Evolutionary conservation across 2,797 vertebrate species (phyloP), one percentile per base, ranked within the genome.

Genomic region (Poecile montanus): DNA sequence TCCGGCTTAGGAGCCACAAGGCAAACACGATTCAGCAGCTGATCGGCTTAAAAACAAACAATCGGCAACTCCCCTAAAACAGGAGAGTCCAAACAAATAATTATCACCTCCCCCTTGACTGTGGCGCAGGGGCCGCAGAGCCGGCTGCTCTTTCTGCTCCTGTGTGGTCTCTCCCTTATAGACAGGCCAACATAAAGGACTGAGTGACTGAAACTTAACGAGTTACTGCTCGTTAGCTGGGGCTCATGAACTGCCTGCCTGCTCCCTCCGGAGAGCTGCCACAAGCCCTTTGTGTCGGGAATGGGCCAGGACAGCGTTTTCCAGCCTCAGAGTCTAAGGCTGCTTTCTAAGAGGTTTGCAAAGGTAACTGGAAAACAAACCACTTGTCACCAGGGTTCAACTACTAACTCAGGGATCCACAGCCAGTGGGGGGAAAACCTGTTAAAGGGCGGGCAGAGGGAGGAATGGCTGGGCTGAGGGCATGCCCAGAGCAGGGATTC

Each of bases 151-250:
- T 38, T 83, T 78, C 89, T 95, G 94, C 91, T 97, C 8, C 91
- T 95, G 94, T 97, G 96, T 95, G 95, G 95, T 95, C 94, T 95
- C 94, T 92, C 40, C 63, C 89, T 92, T 93, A 93, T 23, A 94
- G 94, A 89, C 89, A 94, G 87, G 20, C 15, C 4, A 66, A 89
- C 87, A 92, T 78, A 95, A 96, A 94, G 94, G 88, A 66, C 85
- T 73, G 91, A 96, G 88, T 86, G 93, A 78, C 91, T 94, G 96
- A 90, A 96, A 96, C 70, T 91, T 95, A 96, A 96, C 56, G 93
- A 96, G 96, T 96, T 91, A 20, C 83, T 94, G 95, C 96, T 96
- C 95, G 51, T 96, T 96, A 96, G 94, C 83, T 16, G 80, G 20
- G 60, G 79, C 1, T 1, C 88, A 91, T 92, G 80, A 85, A 96